Conservation (phyloP, 2,797 vertebrate genomes). For the Sciaenops ocellatus region DNA sequence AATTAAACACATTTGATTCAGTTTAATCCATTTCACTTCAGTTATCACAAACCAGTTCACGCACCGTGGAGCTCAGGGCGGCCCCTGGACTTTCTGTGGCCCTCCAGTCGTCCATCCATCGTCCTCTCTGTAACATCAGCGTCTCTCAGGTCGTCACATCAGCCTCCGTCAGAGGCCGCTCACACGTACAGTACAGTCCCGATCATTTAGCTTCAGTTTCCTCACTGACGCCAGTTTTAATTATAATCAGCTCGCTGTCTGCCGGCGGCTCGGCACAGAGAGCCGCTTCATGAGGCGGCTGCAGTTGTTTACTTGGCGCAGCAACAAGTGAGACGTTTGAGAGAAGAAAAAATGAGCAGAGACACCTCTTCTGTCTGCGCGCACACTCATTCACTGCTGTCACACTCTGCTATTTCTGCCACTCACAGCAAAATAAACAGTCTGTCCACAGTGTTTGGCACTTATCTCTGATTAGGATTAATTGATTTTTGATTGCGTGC, state of each 20-base stretch:
- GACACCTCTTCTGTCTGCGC: slow-evolving; percentile 33
- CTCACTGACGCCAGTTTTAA: slow-evolving; percentile 15
- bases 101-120: not conserved
- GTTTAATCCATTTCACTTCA: too few species aligned
- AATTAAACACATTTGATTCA: too few species aligned
- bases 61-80: not conserved
- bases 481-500: slow-evolving; percentile 80
- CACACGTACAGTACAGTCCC: not conserved
- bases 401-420: slow-evolving; percentile 54
- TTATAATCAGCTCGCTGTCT: slow-evolving; percentile 15
- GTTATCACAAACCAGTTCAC: not conserved
- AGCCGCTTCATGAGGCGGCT: not conserved
- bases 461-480: slow-evolving; percentile 82
- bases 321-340: slow-evolving; percentile 25
- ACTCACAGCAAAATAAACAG: slow-evolving; percentile 67
- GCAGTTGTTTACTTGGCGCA: slow-evolving; percentile 10
- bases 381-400: slow-evolving; percentile 20
- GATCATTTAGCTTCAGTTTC: not conserved
- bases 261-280: not conserved
- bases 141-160: not conserved
- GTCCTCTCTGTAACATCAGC: not conserved
- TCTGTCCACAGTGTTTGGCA: slow-evolving; percentile 46
- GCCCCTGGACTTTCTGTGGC: not conserved
- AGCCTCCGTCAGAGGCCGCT: slow-evolving; percentile 2
- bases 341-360: not conserved